Evolutionary conservation across 2,888 invertebrate species (phyloP), one percentile per base, ranked within the genome.

Genomic region (Eupithecia pulchellata): DNA sequence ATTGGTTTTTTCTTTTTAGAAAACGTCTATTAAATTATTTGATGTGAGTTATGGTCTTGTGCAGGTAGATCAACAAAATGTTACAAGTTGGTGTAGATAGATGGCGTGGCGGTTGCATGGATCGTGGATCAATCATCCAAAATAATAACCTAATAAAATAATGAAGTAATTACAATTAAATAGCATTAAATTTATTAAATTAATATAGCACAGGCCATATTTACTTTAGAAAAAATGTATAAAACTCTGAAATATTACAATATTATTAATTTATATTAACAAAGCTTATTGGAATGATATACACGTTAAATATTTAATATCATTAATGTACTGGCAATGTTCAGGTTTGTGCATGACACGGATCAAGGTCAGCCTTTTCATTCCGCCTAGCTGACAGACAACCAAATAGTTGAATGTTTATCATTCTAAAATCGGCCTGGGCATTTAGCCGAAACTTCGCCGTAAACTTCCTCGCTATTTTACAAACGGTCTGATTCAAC

Each of bases 221-320:
- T 17, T 61, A 66, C 20, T 66, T 72, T 64, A 72, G 71, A 72
- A 73, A 68, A 74, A 73, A 73, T 74, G 61, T 72, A 73, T 75
- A 71, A 66, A 69, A 75, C 69, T 77, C 68, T 72, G 74, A 68
- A 66, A 72, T 72, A 74, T 76, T 73, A 73, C 55, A 69, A 65
- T 65, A 65, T 69, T 65, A 69, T 66, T 64, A 69, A 63, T 39
- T 66, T 66, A 69, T 66, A 74, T 68, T 34, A 70, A 76, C 73
- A 76, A 76, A 76, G 72, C 77, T 72, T 72, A 58, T 71, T 77
- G 77, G 77, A 77, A 77, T 77, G 76, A 75, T 77, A 76, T 68
- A 75, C 69, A 66, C 58, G 20, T 61, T 30, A 55, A 66, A 61
- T 68, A 61, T 71, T 69, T 71, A 58, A 57, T 52, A 62, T 20